phyloP scores from a whole-genome alignment of 1,140 invertebrate species.

The Drosophila auraria region DNA sequence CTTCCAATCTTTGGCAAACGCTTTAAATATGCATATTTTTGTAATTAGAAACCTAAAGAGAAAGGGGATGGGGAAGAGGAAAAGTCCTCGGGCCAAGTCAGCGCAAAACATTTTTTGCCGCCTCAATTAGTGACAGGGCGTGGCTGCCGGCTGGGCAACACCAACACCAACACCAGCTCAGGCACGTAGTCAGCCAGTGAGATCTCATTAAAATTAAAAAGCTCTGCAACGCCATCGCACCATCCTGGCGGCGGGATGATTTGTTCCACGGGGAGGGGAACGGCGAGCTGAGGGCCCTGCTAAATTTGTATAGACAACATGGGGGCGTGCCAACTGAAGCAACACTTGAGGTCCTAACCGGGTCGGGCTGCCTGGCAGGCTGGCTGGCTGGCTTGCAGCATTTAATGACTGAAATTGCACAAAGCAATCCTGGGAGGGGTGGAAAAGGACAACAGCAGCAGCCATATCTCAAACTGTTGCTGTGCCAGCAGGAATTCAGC shows the following conservation, averaged over 20 bases:
- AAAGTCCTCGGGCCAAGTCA: constrained; percentile 46
- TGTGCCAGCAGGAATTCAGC: constrained; percentile 13
- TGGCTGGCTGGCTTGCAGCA: constrained; percentile 42
- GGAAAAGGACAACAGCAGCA: constrained; percentile 37
- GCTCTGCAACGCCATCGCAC: constrained; percentile 53
- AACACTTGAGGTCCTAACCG: constrained; percentile 58
- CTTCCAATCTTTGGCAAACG: constrained; percentile 49
- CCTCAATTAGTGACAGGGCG: constrained; percentile 76
- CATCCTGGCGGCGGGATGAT: constrained; percentile 18
- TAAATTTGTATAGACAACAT: constrained; percentile 60
- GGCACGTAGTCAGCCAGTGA: constrained; percentile 75
- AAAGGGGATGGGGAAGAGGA: constrained; percentile 1
- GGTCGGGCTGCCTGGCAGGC: constrained; percentile 2
- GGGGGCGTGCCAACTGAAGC: constrained; percentile 53
- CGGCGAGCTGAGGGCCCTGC: constrained; percentile 13
- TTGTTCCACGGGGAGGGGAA: constrained; percentile 12
- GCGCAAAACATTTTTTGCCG: constrained; percentile 74
- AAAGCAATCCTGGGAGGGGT: constrained; percentile 43
- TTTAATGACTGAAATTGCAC: constrained; percentile 77
- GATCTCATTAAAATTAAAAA: constrained; percentile 83
- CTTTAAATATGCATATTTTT: constrained; percentile 80
- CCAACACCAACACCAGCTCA: constrained; percentile 24
- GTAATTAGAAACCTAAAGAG: constrained; percentile 66
- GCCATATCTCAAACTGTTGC: constrained; percentile 36
- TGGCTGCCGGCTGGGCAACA: constrained; percentile 46